These are phyloP conservation scores for Hemicrepidius hirtus DNA, from an alignment of 2,888 invertebrate genomes.

Conservation along the genomic window DNA sequence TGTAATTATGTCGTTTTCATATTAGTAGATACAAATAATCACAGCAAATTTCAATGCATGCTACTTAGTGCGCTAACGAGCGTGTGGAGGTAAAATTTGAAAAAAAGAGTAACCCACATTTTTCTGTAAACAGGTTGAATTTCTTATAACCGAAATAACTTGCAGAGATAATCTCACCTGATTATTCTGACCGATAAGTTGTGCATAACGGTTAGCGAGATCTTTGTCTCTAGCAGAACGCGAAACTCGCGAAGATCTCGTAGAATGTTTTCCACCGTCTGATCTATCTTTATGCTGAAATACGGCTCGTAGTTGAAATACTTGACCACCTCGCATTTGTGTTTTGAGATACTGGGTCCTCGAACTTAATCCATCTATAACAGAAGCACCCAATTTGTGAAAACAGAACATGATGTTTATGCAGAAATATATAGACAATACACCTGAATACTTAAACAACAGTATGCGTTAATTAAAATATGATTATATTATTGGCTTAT, in stretches of 20 bases:
- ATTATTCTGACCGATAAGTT: slow-evolving; percentile 83
- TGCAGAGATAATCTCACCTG: slow-evolving; percentile 72
- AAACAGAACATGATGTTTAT: too few species aligned
- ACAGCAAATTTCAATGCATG: too few species aligned
- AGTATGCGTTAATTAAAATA: not conserved
- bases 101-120: not conserved
- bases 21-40: slow-evolving; percentile 29
- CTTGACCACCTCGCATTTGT: slow-evolving; percentile 82
- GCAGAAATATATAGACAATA: not conserved
- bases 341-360: slow-evolving; percentile 79
- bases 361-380: slow-evolving; percentile 60
- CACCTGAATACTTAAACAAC: not conserved
- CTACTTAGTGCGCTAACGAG: too few species aligned
- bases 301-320: slow-evolving; percentile 82
- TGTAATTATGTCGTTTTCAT: slow-evolving; percentile 27
- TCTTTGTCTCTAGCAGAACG: slow-evolving; percentile 71
- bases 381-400: not conserved
- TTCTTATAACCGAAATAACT: slow-evolving; percentile 2
- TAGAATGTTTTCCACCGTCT: slow-evolving; percentile 62
- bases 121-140: not conserved
- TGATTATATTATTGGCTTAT: slow-evolving; percentile 21
- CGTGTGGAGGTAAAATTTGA: not conserved
- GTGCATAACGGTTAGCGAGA: slow-evolving; percentile 78
- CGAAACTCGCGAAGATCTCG: slow-evolving; percentile 63
- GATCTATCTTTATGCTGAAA: slow-evolving; percentile 81